Percentiles rank a stretch among this genome's conserved stretches.
Evolutionary conservation across 1,140 invertebrate genomes (phyloP).

Genomic region (Euglossa dilemma): DNA sequence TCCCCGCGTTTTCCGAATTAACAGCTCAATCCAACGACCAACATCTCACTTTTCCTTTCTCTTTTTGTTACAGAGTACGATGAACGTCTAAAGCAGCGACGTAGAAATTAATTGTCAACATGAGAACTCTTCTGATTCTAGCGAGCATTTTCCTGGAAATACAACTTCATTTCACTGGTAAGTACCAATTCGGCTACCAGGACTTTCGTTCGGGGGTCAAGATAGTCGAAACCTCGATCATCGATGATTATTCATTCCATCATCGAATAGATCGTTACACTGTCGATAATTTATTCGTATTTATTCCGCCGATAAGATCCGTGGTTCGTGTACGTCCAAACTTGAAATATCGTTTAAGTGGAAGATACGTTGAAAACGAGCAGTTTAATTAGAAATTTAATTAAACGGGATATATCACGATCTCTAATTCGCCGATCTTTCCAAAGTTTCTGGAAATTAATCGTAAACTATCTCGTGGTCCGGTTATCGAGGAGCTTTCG

Average conservation of each 20-base stretch:
- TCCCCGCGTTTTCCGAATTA: too few relatives aligned
- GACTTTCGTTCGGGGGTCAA: too few relatives aligned
- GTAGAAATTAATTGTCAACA: conserved; percentile 60
- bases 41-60: background rate
- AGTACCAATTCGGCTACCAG: background rate
- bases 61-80: conserved; percentile 59
- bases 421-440: background rate
- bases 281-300: background rate
- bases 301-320: background rate
- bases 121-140: conserved; percentile 70
- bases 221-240: too few relatives aligned
- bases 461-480: background rate
- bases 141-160: conserved; percentile 68
- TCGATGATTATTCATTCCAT: conserved; percentile 12
- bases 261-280: background rate
- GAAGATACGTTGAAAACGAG: too few relatives aligned
- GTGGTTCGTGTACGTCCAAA: background rate
- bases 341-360: background rate
- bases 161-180: conserved; percentile 72
- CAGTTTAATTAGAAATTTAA: conserved; percentile 43
- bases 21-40: too few relatives aligned
- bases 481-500: background rate
- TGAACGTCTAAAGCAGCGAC: conserved; percentile 52
- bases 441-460: background rate
- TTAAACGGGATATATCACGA: conserved; percentile 40